phyloP scores from a whole-genome alignment of 2,888 invertebrate genomes.

The Macrosiphum euphorbiae region DNA sequence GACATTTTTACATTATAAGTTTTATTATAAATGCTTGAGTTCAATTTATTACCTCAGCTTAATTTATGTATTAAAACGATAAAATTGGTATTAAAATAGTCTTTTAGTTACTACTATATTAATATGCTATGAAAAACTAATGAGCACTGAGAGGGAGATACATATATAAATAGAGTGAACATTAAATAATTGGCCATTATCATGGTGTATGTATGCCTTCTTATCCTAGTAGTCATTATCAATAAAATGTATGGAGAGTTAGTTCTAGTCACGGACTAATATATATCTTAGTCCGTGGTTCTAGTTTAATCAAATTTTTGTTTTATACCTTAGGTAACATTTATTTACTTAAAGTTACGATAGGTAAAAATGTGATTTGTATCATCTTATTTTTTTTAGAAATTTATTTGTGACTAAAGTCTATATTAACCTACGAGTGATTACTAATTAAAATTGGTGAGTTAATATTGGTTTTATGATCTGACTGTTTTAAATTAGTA shows the following conservation, averaged over 20 bases:
- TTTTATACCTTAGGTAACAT: neutral
- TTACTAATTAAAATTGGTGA: neutral
- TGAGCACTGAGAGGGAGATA: neutral
- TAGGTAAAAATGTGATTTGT: neutral
- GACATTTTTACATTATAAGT: neutral
- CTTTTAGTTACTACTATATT: neutral
- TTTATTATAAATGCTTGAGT: neutral
- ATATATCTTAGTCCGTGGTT: too few species aligned
- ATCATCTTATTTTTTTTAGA: neutral
- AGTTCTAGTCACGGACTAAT: too few species aligned
- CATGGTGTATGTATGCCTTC: neutral
- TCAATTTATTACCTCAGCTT: conserved; percentile 6
- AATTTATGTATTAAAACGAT: neutral
- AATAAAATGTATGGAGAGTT: neutral
- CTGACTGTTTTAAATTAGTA: neutral
- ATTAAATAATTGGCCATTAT: conserved; percentile 7
- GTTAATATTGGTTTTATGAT: neutral
- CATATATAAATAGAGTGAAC: too few species aligned
- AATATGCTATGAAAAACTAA: neutral
- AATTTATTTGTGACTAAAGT: neutral
- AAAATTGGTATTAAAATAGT: conserved; percentile 13
- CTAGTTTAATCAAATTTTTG: neutral
- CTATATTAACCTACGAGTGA: neutral
- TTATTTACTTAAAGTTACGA: neutral
- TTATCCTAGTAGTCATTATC: neutral